Conservation (phyloP, 2,797 vertebrate genomes). For the Acanthopagrus latus region DNA sequence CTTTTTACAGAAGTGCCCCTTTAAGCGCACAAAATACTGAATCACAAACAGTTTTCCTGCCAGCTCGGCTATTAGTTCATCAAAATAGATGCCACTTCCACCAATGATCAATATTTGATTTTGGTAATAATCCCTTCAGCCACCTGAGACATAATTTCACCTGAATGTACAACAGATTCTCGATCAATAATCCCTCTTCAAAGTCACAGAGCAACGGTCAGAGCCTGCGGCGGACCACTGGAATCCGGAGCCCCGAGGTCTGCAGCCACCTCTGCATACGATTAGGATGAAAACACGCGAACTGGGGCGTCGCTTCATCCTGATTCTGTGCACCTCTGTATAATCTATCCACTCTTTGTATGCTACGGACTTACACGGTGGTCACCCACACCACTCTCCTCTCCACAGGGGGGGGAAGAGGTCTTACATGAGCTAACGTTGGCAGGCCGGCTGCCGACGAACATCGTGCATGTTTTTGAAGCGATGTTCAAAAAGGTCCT, state of each 20-base stretch:
- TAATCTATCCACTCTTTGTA: conserved; percentile 38
- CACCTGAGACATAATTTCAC: conserved; percentile 4
- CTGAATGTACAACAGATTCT: conserved; percentile 49
- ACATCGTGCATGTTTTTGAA: conserved; percentile 46
- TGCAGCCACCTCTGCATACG: conserved; percentile 36
- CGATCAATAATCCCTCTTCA: background rate
- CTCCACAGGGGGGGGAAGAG: conserved; percentile 29
- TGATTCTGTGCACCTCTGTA: conserved; percentile 45
- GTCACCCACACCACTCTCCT: conserved; percentile 19
- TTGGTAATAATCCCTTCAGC: conserved; percentile 2
- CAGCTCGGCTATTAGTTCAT: background rate
- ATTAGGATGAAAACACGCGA: conserved; percentile 35
- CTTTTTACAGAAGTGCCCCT: background rate
- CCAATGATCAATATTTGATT: conserved; percentile 7
- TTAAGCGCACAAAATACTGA: background rate
- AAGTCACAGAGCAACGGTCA: conserved; percentile 43
- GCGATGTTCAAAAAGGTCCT: conserved; percentile 51
- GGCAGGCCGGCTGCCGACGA: conserved; percentile 22
- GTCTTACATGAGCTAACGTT: conserved; percentile 57
- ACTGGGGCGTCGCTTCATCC: conserved; percentile 27
- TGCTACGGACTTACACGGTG: conserved; percentile 46
- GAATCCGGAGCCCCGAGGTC: conserved; percentile 33
- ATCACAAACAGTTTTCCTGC: background rate
- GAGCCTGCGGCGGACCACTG: conserved; percentile 30
- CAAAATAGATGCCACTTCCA: background rate